Conservation (phyloP, 2,797 vertebrate species). For the Sitta carolinensis region DNA sequence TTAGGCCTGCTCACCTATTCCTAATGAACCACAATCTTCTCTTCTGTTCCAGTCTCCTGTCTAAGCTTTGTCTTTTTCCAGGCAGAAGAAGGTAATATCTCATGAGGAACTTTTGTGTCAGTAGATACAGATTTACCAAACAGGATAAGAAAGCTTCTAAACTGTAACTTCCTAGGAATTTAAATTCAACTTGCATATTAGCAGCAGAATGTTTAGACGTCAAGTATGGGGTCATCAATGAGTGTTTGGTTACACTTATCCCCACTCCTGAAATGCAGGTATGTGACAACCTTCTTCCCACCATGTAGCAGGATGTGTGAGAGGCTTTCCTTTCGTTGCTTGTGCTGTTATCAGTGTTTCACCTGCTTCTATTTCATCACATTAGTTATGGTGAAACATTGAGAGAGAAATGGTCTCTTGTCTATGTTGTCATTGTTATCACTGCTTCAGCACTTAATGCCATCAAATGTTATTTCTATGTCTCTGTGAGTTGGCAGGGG, state of each 20-base stretch:
- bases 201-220: not conserved
- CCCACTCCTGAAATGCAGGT: not conserved
- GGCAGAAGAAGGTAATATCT: not conserved
- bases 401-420: not conserved
- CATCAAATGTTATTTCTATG: not conserved
- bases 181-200: not conserved
- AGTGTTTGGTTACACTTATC: not conserved
- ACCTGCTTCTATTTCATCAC: not conserved
- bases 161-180: not conserved
- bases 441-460: not conserved
- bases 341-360: not conserved
- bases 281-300: not conserved
- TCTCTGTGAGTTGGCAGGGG: not conserved
- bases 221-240: not conserved
- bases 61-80: not conserved
- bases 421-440: not conserved
- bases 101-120: not conserved
- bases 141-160: not conserved
- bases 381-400: not conserved
- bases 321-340: not conserved
- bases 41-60: not conserved
- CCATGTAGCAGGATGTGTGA: not conserved
- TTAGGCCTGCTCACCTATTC: not conserved
- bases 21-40: not conserved
- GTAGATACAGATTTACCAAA: not conserved